Percentiles rank a stretch among this genome's conserved stretches.
Evolutionary conservation across 1,140 invertebrate genomes (phyloP).

Genomic region (Formica exsecta): DNA sequence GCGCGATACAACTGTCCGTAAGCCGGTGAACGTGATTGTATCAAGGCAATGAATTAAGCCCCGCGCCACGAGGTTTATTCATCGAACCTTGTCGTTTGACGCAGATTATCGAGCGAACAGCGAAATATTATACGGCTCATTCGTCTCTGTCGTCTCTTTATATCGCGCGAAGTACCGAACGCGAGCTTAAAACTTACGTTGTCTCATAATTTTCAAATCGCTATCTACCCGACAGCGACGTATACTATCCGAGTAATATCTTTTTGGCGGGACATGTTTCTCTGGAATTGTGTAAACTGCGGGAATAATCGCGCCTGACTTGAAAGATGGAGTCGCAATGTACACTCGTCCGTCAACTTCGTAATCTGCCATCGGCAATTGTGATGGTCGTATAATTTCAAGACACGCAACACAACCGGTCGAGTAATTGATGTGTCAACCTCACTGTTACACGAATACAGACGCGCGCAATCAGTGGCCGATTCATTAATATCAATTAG

Average conservation of each 20-base stretch:
- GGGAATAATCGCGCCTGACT: constrained; percentile 29
- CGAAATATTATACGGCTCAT: not conserved
- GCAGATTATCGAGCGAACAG: constrained; percentile 2
- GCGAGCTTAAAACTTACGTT: not conserved
- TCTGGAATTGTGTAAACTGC: not conserved
- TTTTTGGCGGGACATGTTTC: not conserved
- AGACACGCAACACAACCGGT: not conserved
- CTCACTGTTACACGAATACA: not conserved
- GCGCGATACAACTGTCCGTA: constrained; percentile 13
- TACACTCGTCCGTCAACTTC: constrained; percentile 21
- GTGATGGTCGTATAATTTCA: constrained; percentile 25
- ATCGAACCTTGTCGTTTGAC: constrained; percentile 32
- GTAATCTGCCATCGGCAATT: constrained; percentile 55
- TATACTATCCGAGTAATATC: not conserved
- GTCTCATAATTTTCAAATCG: not conserved
- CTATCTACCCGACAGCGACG: no score
- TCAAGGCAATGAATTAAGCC: constrained; percentile 44
- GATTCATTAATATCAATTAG: constrained; percentile 57
- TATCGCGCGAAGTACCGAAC: not conserved
- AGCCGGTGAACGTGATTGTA: constrained; percentile 47
- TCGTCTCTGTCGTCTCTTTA: not conserved
- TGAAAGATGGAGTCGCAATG: constrained; percentile 35
- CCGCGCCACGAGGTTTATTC: constrained; percentile 15
- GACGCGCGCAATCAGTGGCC: not conserved
- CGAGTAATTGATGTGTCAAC: not conserved